These are phyloP conservation scores for Ophiodon elongatus DNA, from an alignment of 2,113 vertebrate species.

Conservation along the genomic window DNA sequence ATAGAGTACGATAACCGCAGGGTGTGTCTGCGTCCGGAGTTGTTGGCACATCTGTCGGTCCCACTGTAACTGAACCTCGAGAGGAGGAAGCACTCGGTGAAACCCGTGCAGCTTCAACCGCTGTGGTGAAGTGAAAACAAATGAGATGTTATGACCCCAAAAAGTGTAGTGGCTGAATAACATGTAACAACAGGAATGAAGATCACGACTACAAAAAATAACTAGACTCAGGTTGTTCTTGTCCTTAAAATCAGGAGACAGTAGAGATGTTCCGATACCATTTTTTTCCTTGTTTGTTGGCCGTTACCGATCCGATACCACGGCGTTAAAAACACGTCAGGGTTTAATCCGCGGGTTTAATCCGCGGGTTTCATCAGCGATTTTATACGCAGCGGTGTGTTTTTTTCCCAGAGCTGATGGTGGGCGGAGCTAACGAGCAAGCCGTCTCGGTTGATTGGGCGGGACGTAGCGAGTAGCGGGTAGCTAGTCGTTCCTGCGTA, in stretches of 20 bases:
- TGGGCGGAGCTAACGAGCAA: too few relatives aligned
- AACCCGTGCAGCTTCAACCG: too few relatives aligned
- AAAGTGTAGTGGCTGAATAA: neutral
- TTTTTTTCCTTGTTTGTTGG: too few relatives aligned
- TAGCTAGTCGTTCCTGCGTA: too few relatives aligned
- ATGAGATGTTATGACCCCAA: neutral
- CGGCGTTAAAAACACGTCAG: too few relatives aligned
- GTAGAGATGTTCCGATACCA: too few relatives aligned
- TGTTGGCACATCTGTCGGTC: neutral
- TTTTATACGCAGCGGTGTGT: neutral
- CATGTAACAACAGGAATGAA: neutral
- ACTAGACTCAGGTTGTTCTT: neutral
- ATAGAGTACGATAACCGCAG: slow-evolving; percentile 2
- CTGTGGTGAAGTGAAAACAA: neutral
- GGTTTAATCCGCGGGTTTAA: too few relatives aligned
- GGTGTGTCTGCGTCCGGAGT: slow-evolving; percentile 15
- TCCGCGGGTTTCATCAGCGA: neutral
- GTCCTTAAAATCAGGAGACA: neutral
- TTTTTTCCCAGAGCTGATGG: too few relatives aligned
- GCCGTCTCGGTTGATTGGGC: too few relatives aligned
- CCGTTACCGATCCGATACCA: too few relatives aligned
- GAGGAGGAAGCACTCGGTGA: neutral
- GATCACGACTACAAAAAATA: neutral
- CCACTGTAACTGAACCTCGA: slow-evolving; percentile 1
- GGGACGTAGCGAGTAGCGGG: too few relatives aligned